Percentiles rank a stretch among this genome's conserved stretches.
These are phyloP conservation scores for Pissodes strobi DNA, from an alignment of 1,140 invertebrate genomes.

Conservation along the genomic window DNA sequence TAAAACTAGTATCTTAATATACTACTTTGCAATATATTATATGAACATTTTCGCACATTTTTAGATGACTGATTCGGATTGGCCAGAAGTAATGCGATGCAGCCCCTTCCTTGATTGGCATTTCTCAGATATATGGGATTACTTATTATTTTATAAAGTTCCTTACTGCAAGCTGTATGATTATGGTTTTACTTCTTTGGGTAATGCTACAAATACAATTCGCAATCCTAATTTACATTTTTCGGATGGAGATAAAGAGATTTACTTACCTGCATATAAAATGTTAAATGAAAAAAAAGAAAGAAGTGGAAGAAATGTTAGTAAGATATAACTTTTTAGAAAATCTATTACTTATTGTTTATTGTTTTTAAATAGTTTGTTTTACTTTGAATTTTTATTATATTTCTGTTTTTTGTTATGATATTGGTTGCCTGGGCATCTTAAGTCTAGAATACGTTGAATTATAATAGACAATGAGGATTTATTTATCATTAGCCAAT, in stretches of 20 bases:
- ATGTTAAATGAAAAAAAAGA: slow-evolving; percentile 72
- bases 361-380: too few species aligned
- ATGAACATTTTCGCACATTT: too few species aligned
- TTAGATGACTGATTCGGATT: slow-evolving; percentile 80
- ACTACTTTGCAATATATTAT: too few species aligned
- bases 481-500: too few species aligned
- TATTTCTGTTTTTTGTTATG: too few species aligned
- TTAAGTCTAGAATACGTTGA: too few species aligned
- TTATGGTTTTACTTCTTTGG: slow-evolving; percentile 87
- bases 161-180: slow-evolving; percentile 91
- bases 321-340: too few species aligned
- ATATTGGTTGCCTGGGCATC: too few species aligned
- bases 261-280: slow-evolving; percentile 79
- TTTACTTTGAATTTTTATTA: too few species aligned
- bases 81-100: slow-evolving; percentile 87
- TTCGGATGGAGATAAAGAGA: slow-evolving; percentile 51
- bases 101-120: slow-evolving; percentile 89
- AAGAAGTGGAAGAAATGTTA: slow-evolving; percentile 67
- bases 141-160: slow-evolving; percentile 74
- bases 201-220: slow-evolving; percentile 74
- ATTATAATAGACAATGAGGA: too few species aligned
- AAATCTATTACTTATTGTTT: too few species aligned
- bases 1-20: too few species aligned
- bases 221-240: slow-evolving; percentile 71
- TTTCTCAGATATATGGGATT: slow-evolving; percentile 88